Evolutionary conservation across 2,888 invertebrate genomes (phyloP), one percentile per base, ranked within the genome.

Genomic region (Lasioglossum marginatum): DNA sequence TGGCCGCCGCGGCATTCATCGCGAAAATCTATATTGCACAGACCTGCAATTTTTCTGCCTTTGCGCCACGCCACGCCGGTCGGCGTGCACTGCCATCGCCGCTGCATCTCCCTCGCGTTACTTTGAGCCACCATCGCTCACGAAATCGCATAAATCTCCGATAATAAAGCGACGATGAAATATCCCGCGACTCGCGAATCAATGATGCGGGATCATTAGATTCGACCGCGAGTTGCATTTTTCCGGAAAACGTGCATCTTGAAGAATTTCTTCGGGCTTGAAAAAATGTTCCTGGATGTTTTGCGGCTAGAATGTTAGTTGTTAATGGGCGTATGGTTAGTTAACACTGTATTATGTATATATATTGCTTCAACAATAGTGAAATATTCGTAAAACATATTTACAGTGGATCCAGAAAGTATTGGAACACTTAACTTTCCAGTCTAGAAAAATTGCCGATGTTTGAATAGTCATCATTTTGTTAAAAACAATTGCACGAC

Each of bases 11-110:
- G 48, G 82, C 78, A 86, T 86, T 83, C 83, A 80, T 83, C 80
- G 83, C 77, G 78, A 86, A 86, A 87, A 87, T 87, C 87, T 87
- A 86, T 87, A 87, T 77, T 75, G 78, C 82, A 81, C 80, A 71
- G 80, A 66, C 43, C 72, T 52, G 86, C 82, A 81, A 82, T 87
- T 86, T 86, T 86, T 86, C 80, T 70, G 71, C 87, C 83, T 79
- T 83, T 45, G 66, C 82, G n/a, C 43, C 52, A 52, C 45, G 16
- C 45, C 45, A 1, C 81, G 72, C 71, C 57, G 23, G 43, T 31
- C 63, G 31, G 31, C 1, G 63, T 16, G 63, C 63, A 31, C 63
- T 14, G 31, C 31, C 63, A 8, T 31, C n/a, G 66, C 34, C 19
- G 66, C 34, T 66, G 68, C 40, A n/a, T 43, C 31, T 45, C 27